Evolutionary conservation across 2,113 vertebrate species (phyloP).

Genomic region (Oncorhynchus gorbuscha): DNA sequence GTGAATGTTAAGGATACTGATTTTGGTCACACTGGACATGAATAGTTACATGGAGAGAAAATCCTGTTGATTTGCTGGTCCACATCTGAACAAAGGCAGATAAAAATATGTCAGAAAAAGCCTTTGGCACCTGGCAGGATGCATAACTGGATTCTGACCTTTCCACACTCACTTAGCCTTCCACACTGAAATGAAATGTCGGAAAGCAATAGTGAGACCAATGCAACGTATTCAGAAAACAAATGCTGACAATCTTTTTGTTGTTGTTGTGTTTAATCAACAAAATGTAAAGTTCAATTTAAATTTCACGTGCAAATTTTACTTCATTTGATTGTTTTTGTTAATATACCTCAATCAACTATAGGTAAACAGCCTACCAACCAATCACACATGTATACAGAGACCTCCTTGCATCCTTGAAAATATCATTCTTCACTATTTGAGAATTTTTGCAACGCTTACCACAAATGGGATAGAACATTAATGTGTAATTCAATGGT

Average conservation of each 20-base stretch:
- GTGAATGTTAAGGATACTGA: neutral
- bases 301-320: neutral
- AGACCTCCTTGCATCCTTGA: too few species aligned
- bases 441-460: too few species aligned
- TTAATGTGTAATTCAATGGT: too few species aligned
- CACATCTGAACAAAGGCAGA: conserved; percentile 16
- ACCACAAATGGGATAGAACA: too few species aligned
- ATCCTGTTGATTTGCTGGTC: conserved; percentile 13
- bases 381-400: too few species aligned
- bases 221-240: neutral
- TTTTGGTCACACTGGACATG: neutral
- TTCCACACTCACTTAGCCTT: conserved; percentile 22
- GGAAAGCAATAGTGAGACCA: neutral
- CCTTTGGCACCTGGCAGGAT: conserved; percentile 27
- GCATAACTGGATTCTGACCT: conserved; percentile 13
- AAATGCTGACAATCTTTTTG: neutral
- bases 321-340: too few species aligned
- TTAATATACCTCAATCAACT: too few species aligned
- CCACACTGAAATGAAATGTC: neutral
- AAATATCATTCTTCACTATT: too few species aligned
- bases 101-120: conserved; percentile 5
- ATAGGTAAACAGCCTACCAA: too few species aligned
- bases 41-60: neutral
- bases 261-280: neutral
- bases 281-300: neutral